These are phyloP conservation scores for Heteromurus nitidus DNA, from an alignment of 2,888 invertebrate species.

Conservation along the genomic window DNA sequence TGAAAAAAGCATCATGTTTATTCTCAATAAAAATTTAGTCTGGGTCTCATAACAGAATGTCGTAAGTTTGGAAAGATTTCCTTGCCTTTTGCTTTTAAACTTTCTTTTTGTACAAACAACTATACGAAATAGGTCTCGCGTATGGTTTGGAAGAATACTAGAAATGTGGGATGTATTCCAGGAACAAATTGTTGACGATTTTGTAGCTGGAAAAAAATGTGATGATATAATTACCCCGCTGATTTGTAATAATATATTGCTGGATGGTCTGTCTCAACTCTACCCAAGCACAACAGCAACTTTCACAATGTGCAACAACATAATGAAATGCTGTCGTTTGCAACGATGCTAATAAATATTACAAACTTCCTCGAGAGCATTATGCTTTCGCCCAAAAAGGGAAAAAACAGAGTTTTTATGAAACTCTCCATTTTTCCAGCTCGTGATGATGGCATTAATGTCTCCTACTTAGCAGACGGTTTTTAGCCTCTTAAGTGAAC, in stretches of 20 bases:
- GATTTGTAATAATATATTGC: conserved; percentile 58
- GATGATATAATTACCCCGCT: conserved; percentile 56
- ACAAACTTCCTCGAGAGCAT: conserved; percentile 36
- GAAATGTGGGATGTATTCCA: too few relatives aligned
- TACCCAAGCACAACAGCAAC: conserved; percentile 24
- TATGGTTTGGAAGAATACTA: conserved; percentile 4
- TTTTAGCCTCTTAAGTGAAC: conserved; percentile 38
- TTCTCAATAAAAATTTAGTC: too few relatives aligned
- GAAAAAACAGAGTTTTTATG: conserved; percentile 15
- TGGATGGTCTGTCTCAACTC: conserved; percentile 43
- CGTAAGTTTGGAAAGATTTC: too few relatives aligned
- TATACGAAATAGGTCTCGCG: neutral
- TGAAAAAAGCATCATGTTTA: conserved; percentile 25
- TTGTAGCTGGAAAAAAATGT: conserved; percentile 34
- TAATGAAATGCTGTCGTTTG: conserved; percentile 60
- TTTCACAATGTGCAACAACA: conserved; percentile 43
- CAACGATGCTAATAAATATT: conserved; percentile 61
- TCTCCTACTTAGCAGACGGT: neutral
- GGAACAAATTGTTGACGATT: too few relatives aligned
- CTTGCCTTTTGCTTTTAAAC: neutral
- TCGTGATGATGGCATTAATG: conserved; percentile 48
- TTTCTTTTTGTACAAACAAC: neutral
- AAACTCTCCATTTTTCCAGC: conserved; percentile 45
- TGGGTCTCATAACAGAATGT: too few relatives aligned
- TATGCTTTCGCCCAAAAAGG: conserved; percentile 23